Evolutionary conservation across 2,113 vertebrate genomes (phyloP).

Genomic region (Eptesicus fuscus): DNA sequence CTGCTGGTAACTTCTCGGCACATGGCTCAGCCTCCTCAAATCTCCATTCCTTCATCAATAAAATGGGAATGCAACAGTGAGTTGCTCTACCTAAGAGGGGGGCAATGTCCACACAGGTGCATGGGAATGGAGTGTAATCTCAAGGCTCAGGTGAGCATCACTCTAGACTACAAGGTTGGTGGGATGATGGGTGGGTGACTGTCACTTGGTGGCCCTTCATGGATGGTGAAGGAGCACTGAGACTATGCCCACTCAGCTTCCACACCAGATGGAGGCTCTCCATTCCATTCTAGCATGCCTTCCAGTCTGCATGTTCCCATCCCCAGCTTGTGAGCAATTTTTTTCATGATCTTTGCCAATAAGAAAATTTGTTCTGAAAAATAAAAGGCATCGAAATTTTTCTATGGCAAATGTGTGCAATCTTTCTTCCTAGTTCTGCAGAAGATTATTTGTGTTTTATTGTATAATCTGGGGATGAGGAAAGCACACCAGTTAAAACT

Average conservation of each 20-base stretch:
- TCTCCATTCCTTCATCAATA: background rate
- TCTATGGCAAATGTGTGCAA: background rate
- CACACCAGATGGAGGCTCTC: background rate
- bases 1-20: background rate
- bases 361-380: background rate
- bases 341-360: background rate
- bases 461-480: background rate
- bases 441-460: background rate
- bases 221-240: background rate
- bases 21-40: background rate
- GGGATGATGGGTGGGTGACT: no score
- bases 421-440: background rate
- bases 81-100: background rate
- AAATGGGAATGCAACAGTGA: background rate
- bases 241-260: background rate
- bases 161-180: background rate
- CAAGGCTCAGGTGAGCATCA: background rate
- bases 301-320: background rate
- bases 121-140: no score
- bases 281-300: background rate
- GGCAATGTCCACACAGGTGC: rapidly evolving
- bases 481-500: background rate
- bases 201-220: background rate
- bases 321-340: background rate
- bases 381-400: background rate